A percentile compares a stretch with the other conserved stretches of the same genome.
These are phyloP conservation scores for Trogon melanurus DNA, from an alignment of 2,113 vertebrate genomes.

Conservation along the genomic window DNA sequence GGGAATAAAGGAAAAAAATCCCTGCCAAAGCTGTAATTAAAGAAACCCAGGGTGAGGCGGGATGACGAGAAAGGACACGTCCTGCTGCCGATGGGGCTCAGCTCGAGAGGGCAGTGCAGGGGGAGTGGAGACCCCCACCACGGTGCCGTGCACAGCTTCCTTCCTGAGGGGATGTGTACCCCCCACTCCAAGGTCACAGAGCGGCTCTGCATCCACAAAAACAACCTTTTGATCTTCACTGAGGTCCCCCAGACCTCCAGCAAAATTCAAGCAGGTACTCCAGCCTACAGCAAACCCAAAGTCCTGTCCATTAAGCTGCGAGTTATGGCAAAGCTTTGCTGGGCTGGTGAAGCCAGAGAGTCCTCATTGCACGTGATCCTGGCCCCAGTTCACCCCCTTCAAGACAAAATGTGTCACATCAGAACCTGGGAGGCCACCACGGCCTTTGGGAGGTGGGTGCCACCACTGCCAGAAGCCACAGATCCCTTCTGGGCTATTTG, in stretches of 20 bases:
- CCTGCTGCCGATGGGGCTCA: not conserved
- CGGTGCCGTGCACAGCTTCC: rapidly evolving
- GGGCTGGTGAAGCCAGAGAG: rapidly evolving
- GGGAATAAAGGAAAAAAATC: constrained; percentile 45
- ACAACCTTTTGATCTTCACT: no score
- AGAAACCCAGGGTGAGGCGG: not conserved
- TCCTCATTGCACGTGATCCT: not conserved
- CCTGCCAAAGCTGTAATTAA: constrained; percentile 49
- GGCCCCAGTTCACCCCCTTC: not conserved
- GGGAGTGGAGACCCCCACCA: not conserved
- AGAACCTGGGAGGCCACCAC: not conserved
- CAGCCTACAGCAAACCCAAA: not conserved
- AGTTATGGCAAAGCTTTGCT: not conserved
- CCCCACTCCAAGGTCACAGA: not conserved
- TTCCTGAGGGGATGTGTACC: no score
- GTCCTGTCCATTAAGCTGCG: rapidly evolving
- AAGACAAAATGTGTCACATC: not conserved
- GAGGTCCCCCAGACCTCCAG: not conserved
- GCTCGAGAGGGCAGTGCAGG: not conserved
- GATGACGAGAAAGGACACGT: not conserved
- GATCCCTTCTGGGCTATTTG: not conserved
- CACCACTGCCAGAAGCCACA: not conserved
- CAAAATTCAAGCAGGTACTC: not conserved
- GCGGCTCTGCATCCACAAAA: not conserved
- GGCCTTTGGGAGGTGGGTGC: not conserved